These are phyloP conservation scores for Himantopus leucocephalus DNA, from an alignment of 2,113 vertebrate species.

Conservation along the genomic window DNA sequence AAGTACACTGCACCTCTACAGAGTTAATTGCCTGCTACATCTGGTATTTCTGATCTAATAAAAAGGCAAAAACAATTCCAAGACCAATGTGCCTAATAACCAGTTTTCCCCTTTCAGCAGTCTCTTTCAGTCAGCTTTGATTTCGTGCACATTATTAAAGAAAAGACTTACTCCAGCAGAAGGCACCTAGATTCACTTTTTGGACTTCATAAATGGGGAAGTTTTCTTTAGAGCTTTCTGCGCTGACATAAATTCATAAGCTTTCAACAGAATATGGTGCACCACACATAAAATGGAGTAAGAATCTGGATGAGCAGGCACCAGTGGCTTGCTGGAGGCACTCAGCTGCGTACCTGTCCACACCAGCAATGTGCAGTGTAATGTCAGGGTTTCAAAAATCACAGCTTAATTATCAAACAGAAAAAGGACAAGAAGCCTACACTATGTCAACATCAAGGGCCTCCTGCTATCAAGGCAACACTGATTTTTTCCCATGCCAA, in stretches of 20 bases:
- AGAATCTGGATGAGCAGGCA: neutral
- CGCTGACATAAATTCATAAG: neutral
- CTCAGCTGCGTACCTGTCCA: neutral
- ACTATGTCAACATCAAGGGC: rapidly evolving
- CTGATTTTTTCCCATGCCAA: neutral
- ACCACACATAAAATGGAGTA: neutral
- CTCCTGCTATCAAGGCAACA: neutral
- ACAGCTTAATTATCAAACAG: neutral
- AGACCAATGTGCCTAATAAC: neutral
- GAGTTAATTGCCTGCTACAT: neutral
- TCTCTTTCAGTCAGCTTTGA: neutral
- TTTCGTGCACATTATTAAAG: neutral
- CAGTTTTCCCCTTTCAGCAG: neutral
- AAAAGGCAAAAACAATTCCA: neutral
- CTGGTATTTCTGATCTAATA: neutral
- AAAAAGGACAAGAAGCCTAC: neutral
- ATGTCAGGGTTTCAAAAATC: neutral
- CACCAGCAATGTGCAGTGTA: neutral
- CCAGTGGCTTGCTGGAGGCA: neutral
- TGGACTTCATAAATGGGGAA: neutral
- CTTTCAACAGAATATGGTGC: neutral
- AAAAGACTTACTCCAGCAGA: neutral
- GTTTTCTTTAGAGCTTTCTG: neutral
- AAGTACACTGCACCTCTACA: neutral
- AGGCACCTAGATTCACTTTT: neutral